phyloP scores from a whole-genome alignment of 2,113 vertebrate species.

The Heliornis fulica region DNA sequence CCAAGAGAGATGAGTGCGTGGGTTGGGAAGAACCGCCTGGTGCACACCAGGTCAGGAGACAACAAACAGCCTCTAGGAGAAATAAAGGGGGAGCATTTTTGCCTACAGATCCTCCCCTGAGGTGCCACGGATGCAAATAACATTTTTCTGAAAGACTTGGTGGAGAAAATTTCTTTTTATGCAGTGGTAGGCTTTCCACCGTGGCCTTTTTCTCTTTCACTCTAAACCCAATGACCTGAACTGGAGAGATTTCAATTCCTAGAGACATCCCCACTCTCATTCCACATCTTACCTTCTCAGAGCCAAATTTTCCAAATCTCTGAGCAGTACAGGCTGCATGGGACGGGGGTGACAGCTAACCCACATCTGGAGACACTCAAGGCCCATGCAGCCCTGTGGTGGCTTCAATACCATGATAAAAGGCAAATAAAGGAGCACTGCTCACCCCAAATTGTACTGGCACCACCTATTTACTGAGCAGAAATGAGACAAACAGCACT shows the following conservation, averaged over 20 bases:
- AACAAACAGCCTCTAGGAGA: not conserved
- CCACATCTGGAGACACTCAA: not conserved
- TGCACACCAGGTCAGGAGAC: not conserved
- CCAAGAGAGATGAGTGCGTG: not conserved
- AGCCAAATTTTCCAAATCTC: not conserved
- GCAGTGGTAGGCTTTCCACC: not conserved
- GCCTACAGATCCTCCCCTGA: not conserved
- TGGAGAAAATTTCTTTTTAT: not conserved
- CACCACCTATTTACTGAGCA: not conserved
- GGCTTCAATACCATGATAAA: fast-evolving
- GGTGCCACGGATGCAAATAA: not conserved
- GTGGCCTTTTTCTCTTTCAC: not conserved
- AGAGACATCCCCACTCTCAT: not conserved
- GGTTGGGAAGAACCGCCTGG: not conserved
- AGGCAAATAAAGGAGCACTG: not conserved
- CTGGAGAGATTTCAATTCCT: not conserved
- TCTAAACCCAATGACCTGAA: not conserved
- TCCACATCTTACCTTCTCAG: fast-evolving
- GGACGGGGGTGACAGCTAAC: not conserved
- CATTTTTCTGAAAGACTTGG: not conserved
- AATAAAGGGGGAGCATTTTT: not conserved
- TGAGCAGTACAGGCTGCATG: not conserved
- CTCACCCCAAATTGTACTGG: fast-evolving
- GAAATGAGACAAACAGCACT: not conserved
- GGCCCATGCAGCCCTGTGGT: fast-evolving